Base-by-base conservation (phyloP, 2,113 vertebrate species). In the Pterophyllum scalare region DNA sequence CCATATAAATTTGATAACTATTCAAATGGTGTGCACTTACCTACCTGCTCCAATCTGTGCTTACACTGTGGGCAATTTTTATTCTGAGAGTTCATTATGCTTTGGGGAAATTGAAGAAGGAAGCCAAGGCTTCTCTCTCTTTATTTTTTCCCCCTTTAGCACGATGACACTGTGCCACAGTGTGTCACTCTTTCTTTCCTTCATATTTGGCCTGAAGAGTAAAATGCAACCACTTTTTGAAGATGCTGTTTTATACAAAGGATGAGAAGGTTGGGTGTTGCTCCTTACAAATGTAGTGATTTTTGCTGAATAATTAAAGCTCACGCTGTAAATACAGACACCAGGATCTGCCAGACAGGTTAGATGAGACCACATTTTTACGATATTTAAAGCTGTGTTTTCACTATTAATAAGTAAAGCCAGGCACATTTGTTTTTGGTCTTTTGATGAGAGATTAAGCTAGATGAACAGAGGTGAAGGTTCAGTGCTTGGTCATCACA, bases 311-410 rank as follows among this genome's bases (percentile, higher is more conserved):
- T 77, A 58, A n/a, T 56, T 57, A 38, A 75, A 59, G 70, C 89
- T 88, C 96, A 96, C 96, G 96, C 96, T 97, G 96, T 96, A 96
- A 96, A 95, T 95, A 96, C 97, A 96, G 96, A 96, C 94, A 95
- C 94, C 93, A 96, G 96, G 94, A 91, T 81, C 24, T 86, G 61
- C 60, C 87, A 92, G 81, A 72, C 79, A 94, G 77, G 7, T 89
- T 86, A 93, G 82, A 88, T 75, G 31, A 92, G 77, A 52, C 31
- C 82, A 81, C 70, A 38, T 2, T 26, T 79, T 78, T 81, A 56
- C 59, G 0, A 78, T 64, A 77, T 74, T 64, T 28, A n/a, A 58
- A 79, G 19, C 75, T 79, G 46, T 79, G 89, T 97, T 96, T 96
- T 94, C 58, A 95, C 59, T 96, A 96, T 96, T 96, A 95, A 95